Evolutionary conservation across 2,888 invertebrate species (phyloP), one percentile per base, ranked within the genome.

Genomic region (Dorcus parallelipipedus): DNA sequence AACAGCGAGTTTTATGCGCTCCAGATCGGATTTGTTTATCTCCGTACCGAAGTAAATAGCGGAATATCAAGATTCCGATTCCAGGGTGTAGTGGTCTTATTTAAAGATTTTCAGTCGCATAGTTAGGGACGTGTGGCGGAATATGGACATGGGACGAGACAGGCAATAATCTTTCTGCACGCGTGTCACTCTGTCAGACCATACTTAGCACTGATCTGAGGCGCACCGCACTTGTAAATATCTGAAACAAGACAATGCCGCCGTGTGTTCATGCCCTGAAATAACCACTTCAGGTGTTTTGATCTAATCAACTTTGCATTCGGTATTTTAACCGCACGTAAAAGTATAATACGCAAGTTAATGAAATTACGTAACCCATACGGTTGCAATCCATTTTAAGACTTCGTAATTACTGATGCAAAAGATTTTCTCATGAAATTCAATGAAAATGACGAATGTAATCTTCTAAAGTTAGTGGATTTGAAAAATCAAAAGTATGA

Each of bases 161-260:
- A 58, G 60, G 58, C 69, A 66, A 70, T 71, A 70, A 73, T 68
- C 72, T 69, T 69, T 68, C 67, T 66, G 67, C 62, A 64, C 68
- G 68, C 60, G 64, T 65, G 67, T 67, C 67, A 63, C 60, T 61
- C 61, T 61, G 64, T 64, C 62, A 61, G 53, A 52, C 67, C 65
- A 62, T 67, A 65, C 65, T 62, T 65, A 64, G 58, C 50, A 52
- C 47, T 52, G 61, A 64, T 62, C 64, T 65, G 56, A 63, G 65
- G 45, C 54, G 38, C 39, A 41, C 60, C 52, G 59, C 56, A 49
- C 59, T 61, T 58, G 58, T 59, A 61, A 59, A 61, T 63, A 63
- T 59, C 52, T 49, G 48, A 56, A 58, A 61, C 63, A 61, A 54
- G 61, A 63, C 63, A 63, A 63, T 63, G 63, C 38, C 20, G 38